Percentiles rank a stretch among this genome's conserved stretches.
Conservation (phyloP, 2,113 vertebrate genomes). For the Hippocampus comes region DNA sequence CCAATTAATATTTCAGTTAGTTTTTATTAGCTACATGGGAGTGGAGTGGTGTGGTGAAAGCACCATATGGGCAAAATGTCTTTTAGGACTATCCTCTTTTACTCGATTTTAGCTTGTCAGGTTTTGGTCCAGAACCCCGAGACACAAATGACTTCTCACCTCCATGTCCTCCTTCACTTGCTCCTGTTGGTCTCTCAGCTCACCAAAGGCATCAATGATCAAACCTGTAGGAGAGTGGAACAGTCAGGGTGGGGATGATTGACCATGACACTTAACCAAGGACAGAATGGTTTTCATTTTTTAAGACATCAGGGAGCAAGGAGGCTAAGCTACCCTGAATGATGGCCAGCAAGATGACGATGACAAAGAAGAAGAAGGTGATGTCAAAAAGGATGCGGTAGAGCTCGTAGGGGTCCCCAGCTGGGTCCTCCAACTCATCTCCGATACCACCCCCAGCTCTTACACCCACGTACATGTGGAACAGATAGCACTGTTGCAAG, state of each 20-base stretch:
- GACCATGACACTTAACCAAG: background rate
- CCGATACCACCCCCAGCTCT: constrained; percentile 95
- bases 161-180: constrained; percentile 99
- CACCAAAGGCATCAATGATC: constrained; percentile 97
- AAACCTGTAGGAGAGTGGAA: constrained; percentile 76
- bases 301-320: background rate
- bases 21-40: background rate
- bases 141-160: constrained; percentile 67
- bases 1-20: background rate
- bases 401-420: constrained; percentile 96
- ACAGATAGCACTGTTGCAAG: constrained; percentile 85
- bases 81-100: background rate
- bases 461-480: constrained; percentile 98
- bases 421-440: constrained; percentile 95
- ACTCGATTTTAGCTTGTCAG: background rate
- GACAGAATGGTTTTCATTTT: background rate
- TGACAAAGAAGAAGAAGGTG: constrained; percentile 99
- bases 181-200: constrained; percentile 97
- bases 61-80: background rate
- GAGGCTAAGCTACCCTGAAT: constrained; percentile 83
- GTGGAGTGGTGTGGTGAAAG: background rate
- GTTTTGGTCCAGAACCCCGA: background rate
- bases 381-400: constrained; percentile 98
- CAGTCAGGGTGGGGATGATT: background rate
- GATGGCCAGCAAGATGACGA: constrained; percentile 96